Conservation (phyloP, 2,797 vertebrate genomes). For the Pseudotriccus pelzelni region DNA sequence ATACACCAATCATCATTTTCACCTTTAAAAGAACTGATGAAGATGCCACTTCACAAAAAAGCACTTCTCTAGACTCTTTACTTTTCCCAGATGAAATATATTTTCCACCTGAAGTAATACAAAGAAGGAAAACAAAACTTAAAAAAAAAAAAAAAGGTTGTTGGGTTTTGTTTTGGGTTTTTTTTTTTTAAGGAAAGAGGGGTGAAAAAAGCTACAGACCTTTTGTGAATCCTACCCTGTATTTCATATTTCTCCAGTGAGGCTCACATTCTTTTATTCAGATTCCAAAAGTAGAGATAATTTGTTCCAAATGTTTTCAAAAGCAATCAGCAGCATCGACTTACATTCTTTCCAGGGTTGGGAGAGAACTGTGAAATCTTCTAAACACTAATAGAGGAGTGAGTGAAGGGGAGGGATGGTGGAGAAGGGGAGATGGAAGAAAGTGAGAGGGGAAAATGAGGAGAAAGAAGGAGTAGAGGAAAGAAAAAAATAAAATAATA, state of each 20-base stretch:
- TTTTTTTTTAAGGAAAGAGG: not conserved
- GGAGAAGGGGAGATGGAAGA: not conserved
- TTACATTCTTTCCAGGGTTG: constrained; percentile 79
- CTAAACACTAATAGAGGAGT: constrained; percentile 61
- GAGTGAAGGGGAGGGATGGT: not conserved
- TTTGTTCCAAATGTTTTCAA: constrained; percentile 85
- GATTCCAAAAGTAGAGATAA: constrained; percentile 83
- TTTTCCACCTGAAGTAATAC: constrained; percentile 55
- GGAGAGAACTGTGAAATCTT: constrained; percentile 77
- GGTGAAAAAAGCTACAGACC: constrained; percentile 38
- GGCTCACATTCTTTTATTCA: constrained; percentile 80
- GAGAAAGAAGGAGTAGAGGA: not conserved
- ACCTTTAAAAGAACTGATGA: not conserved
- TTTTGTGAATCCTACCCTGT: constrained; percentile 76
- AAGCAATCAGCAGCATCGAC: constrained; percentile 73
- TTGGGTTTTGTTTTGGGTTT: not conserved
- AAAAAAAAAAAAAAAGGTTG: not conserved
- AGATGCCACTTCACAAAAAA: not conserved
- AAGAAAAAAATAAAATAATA: not conserved
- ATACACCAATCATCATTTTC: not conserved
- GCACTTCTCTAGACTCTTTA: not conserved
- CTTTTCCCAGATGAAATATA: not conserved
- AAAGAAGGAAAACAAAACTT: not conserved
- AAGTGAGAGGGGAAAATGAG: not conserved
- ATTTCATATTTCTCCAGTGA: constrained; percentile 81